A percentile compares a stretch with the other conserved stretches of the same genome.
Conservation (phyloP, 1,140 invertebrate species). For the Rhyacophila brunnea region DNA sequence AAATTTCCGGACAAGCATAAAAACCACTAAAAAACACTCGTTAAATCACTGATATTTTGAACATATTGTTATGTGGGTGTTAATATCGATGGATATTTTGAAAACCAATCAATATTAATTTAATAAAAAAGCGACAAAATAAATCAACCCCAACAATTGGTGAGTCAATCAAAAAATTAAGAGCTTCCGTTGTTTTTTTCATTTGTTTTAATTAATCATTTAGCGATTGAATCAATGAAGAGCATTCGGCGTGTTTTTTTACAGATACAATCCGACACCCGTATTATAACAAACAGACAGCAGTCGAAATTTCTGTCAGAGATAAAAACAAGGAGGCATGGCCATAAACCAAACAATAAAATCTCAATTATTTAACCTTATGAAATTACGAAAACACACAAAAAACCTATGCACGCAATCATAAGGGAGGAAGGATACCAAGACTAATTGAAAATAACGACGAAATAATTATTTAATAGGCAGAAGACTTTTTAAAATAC, state of each 20-base stretch:
- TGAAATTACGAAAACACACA: slow-evolving; percentile 19
- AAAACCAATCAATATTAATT: too few relatives aligned
- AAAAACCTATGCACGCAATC: slow-evolving; percentile 17
- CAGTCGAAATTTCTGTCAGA: background rate
- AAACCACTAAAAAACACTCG: too few relatives aligned
- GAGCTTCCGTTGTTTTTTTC: too few relatives aligned
- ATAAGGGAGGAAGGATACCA: background rate
- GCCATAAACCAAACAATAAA: slow-evolving; percentile 33
- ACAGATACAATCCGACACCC: slow-evolving; percentile 9
- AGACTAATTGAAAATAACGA: too few relatives aligned
- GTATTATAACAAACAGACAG: slow-evolving; percentile 2
- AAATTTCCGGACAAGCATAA: too few relatives aligned
- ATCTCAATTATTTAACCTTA: slow-evolving; percentile 32
- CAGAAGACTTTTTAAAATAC: too few relatives aligned
- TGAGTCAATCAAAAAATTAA: background rate
- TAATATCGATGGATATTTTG: too few relatives aligned
- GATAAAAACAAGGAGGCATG: slow-evolving; percentile 17
- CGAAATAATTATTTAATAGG: too few relatives aligned
- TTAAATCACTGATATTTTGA: too few relatives aligned
- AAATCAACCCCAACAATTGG: slow-evolving; percentile 6
- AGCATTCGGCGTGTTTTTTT: background rate
- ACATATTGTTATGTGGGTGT: too few relatives aligned
- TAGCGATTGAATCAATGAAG: background rate
- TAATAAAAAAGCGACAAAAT: too few relatives aligned
- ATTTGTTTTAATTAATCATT: too few relatives aligned